Base-by-base conservation (phyloP, 2,888 invertebrate genomes). In the Drosophila pegasa region DNA sequence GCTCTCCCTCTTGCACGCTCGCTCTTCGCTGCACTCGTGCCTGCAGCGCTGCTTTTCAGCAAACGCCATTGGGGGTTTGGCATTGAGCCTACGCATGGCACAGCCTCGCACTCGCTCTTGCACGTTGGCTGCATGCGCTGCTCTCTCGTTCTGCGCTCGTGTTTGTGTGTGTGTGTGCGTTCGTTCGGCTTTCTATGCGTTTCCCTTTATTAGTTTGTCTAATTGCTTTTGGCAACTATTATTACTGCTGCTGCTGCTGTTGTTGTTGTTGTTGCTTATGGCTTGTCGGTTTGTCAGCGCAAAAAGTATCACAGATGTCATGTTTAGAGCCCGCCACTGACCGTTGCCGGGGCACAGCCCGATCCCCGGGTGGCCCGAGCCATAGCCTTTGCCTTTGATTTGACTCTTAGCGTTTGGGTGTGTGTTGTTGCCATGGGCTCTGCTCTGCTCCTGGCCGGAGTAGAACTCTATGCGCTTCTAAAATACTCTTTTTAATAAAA, bases 161-260 rank as follows among this genome's bases (percentile, higher is more conserved):
- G 22, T 37, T 35, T 54, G 14, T 64, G 58, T 56, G 54, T 71
- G 63, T 65, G 62, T 62, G 25, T 72, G 48, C 48, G 61, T 61
- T 67, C 48, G 61, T 61, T 67, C 61, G 71, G 68, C 73, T 78
- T 68, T 83, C 78, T 63, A 74, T 74, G 64, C 62, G 61, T 71
- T 87, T 74, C 65, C 77, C 86, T 88, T 80, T 85, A 85, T 88
- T 88, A 86, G 85, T 85, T 86, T 88, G 87, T 88, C 84, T 85
- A 85, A 86, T 87, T 83, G 81, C 88, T 84, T 83, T 88, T 80
- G 78, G 84, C 82, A 80, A 81, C 85, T 84, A 79, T 86, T 88
- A 87, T 86, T 84, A 75, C 62, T 57, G 29, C 64, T 75, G 60
- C 41, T 55, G 75, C 43, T 71, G 62, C 29, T 60, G 69, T 40